phyloP scores from a whole-genome alignment of 1,140 invertebrate species.

The Aporrectodea caliginosa region DNA sequence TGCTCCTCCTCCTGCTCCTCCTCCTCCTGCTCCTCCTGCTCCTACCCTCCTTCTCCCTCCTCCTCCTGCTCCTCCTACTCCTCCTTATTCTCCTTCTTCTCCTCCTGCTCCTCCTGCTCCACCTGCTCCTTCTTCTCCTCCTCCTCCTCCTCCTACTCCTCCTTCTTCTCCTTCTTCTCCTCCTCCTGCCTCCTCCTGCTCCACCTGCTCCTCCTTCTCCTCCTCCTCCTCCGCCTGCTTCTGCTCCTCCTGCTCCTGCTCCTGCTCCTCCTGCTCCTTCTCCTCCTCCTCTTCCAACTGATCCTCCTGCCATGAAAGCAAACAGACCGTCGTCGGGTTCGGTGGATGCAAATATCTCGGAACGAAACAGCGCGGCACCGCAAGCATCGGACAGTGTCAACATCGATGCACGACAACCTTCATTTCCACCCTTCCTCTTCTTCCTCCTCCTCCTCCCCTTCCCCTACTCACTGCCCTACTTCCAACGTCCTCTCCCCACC shows the following conservation, averaged over 20 bases:
- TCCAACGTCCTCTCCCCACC: no score
- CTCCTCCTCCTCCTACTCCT: not conserved
- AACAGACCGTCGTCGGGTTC: no score
- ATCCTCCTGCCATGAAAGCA: no score
- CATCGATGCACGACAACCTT: no score
- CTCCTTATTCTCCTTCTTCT: not conserved
- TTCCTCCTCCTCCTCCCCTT: no score
- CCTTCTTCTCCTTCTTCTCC: not conserved
- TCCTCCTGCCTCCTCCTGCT: not conserved
- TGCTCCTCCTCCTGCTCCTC: not conserved
- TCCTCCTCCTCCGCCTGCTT: not conserved
- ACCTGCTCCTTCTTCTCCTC: not conserved
- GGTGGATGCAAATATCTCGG: no score
- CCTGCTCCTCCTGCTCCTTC: not conserved
- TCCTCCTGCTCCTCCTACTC: not conserved
- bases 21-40: not conserved
- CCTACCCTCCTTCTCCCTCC: not conserved
- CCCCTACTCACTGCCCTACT: no score
- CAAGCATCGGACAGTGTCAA: no score
- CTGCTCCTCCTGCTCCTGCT: not conserved
- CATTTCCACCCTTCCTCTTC: no score
- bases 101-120: not conserved
- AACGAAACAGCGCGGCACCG: no score
- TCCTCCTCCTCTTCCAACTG: no score
- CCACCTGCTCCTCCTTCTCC: not conserved